phyloP scores from a whole-genome alignment of 1,140 invertebrate genomes.

The Psilanteris sp. region DNA sequence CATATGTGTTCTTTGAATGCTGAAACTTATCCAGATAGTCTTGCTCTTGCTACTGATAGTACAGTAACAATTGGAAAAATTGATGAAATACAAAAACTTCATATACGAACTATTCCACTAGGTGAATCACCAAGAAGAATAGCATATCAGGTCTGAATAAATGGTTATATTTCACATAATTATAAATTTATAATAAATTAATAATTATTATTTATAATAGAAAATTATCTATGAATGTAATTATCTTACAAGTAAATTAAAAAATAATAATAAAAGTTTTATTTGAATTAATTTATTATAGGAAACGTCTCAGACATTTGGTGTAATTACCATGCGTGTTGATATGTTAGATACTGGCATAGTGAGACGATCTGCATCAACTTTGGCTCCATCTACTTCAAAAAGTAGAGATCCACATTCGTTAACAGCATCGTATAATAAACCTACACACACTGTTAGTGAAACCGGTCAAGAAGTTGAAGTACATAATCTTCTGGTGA shows the following conservation, averaged over 20 bases:
- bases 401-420: conserved; percentile 68
- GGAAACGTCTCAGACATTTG: conserved; percentile 96
- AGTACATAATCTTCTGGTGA: conserved; percentile 93
- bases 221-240: not conserved
- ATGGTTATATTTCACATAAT: no score
- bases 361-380: conserved; percentile 88
- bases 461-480: conserved; percentile 93
- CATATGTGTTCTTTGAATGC: conserved; percentile 99
- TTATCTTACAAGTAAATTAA: no score
- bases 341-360: conserved; percentile 87
- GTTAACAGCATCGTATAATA: conserved; percentile 80
- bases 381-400: conserved; percentile 82
- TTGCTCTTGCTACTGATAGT: conserved; percentile 95
- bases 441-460: conserved; percentile 78
- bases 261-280: not conserved
- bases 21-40: conserved; percentile 95
- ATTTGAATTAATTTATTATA: conserved; percentile 8
- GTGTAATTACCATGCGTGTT: conserved; percentile 93
- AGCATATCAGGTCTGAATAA: conserved; percentile 94
- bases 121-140: conserved; percentile 96
- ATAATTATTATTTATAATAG: not conserved
- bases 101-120: conserved; percentile 96
- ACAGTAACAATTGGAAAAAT: conserved; percentile 98
- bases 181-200: no score
- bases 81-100: conserved; percentile 98